Base-by-base conservation (phyloP, 2,113 vertebrate species). In the Dunckerocampus dactyliophorus region DNA sequence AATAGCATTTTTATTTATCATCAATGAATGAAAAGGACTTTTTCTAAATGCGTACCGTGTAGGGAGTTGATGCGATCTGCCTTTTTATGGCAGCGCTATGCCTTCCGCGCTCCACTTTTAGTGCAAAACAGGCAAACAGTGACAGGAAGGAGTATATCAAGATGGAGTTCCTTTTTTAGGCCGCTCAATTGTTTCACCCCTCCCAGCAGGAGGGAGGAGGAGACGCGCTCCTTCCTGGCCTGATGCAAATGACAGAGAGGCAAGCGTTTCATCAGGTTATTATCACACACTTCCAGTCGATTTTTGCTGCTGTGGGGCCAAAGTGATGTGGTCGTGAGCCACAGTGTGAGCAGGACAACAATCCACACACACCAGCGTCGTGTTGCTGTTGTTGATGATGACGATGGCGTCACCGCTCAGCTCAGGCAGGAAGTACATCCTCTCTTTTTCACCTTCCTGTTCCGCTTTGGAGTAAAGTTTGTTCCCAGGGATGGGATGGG, bases 111-210 rank as follows among this genome's bases (percentile, higher is more conserved):
- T 70, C 58, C n/a, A 67, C 49, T 76, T 86, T 75, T 57, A 42
- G 76, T 77, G 75, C 86, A 86, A 85, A 79, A 83, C 87, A 87
- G 67, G 82, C 91, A 92, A 94, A 94, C 90, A 89, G 91, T 90
- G 85, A 90, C 93, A 93, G 93, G 93, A 95, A 95, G 86, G 88
- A 87, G 90, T 91, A 76, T 87, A 92, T 92, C 91, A 84, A 84
- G 91, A 87, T 90, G 82, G 86, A 90, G 89, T 89, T 92, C 89
- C 89, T 91, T 87, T 93, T 92, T 86, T 89, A 91, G 93, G 80
- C 88, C 87, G 86, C 87, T 81, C 87, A 86, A 93, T 94, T 95
- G 92, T 94, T 93, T 89, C 85, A 88, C 72, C 77, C 24, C 24
- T 80, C 74, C 43, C 69, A 62, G 75, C 69, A 80, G 75, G 57